Evolutionary conservation across 2,113 vertebrate genomes (phyloP).

Genomic region (Microcebus griseorufus): DNA sequence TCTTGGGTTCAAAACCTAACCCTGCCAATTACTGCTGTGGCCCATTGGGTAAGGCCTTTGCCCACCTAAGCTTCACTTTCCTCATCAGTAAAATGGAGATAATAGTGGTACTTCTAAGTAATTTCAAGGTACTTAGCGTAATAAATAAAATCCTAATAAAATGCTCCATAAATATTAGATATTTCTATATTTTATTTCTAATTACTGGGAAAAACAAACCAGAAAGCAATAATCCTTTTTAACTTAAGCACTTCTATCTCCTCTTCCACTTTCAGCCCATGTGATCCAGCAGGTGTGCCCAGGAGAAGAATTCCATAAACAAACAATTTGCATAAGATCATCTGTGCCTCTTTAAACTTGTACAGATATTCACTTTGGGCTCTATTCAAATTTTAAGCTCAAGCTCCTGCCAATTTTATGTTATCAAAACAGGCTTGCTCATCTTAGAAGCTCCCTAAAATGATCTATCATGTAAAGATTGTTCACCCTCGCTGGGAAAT

Average conservation of each 20-base stretch:
- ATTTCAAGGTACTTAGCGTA: background rate
- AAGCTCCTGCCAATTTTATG: conserved; percentile 63
- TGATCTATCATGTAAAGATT: conserved; percentile 5
- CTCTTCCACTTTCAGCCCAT: background rate
- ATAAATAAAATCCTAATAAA: background rate
- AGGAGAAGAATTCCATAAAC: conserved; percentile 37
- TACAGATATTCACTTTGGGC: conserved; percentile 41
- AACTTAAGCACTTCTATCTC: background rate
- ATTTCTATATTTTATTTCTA: background rate
- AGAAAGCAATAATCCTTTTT: background rate
- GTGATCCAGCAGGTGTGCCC: conserved; percentile 41
- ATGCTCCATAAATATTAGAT: background rate
- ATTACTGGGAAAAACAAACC: background rate
- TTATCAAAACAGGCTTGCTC: conserved; percentile 58
- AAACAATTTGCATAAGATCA: conserved; percentile 66
- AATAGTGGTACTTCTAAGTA: background rate
- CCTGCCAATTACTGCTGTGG: background rate
- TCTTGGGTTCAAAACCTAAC: background rate
- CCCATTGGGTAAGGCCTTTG: too few relatives aligned
- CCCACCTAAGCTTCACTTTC: background rate
- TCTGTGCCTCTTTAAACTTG: conserved; percentile 46
- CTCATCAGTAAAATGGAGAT: background rate
- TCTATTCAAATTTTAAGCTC: conserved; percentile 51
- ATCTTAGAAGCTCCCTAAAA: conserved; percentile 47
- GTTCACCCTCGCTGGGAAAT: background rate